Conservation (phyloP, 2,888 invertebrate species). For the Phymatocera aterrima region DNA sequence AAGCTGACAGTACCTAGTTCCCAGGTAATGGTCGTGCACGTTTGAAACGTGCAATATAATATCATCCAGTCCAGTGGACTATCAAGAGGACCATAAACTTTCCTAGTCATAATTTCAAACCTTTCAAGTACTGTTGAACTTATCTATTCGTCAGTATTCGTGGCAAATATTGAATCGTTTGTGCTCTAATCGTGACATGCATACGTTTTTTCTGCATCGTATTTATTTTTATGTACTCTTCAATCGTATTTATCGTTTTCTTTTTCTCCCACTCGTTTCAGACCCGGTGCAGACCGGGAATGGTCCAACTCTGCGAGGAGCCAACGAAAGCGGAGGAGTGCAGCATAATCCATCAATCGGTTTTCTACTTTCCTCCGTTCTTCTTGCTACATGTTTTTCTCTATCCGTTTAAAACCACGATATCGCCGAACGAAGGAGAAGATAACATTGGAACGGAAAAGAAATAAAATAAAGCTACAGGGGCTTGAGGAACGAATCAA, state of each 20-base stretch:
- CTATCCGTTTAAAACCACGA: neutral
- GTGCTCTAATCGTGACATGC: neutral
- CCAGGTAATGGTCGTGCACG: neutral
- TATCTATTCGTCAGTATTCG: neutral
- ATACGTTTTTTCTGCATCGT: neutral
- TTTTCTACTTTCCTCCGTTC: neutral
- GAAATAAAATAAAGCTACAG: too few relatives aligned
- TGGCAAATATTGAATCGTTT: too few relatives aligned
- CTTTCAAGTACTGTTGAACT: neutral
- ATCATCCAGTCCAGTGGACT: neutral
- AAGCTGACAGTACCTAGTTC: neutral
- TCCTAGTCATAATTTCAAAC: neutral
- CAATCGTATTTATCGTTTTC: neutral
- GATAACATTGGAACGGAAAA: neutral
- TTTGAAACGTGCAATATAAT: neutral
- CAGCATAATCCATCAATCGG: neutral
- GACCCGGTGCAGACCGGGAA: neutral
- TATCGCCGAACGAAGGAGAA: neutral
- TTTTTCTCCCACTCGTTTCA: conserved; percentile 6
- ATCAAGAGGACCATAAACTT: neutral
- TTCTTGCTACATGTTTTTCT: neutral
- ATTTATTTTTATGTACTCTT: neutral
- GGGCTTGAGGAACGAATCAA: conserved; percentile 1
- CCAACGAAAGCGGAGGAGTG: neutral
- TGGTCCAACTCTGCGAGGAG: neutral